Evolutionary conservation across 2,888 invertebrate species (phyloP).

Genomic region (Patella pellucida): DNA sequence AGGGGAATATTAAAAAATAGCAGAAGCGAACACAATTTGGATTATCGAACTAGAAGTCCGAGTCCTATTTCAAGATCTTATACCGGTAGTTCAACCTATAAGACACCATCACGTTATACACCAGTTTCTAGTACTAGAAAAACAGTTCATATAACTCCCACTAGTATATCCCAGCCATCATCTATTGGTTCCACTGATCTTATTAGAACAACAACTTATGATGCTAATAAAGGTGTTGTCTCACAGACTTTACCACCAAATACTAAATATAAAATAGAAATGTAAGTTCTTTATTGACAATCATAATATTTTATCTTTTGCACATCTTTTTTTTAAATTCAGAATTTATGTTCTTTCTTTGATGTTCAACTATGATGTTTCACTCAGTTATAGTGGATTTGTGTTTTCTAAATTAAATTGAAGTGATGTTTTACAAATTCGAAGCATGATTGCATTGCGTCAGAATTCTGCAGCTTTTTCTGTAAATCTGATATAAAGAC

Average conservation of each 20-base stretch:
- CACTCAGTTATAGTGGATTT: too few relatives aligned
- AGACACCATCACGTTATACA: slow-evolving; percentile 25
- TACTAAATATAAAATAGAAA: slow-evolving; percentile 6
- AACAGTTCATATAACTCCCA: slow-evolving; percentile 17
- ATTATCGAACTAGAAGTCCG: slow-evolving; percentile 27
- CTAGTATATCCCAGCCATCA: neutral
- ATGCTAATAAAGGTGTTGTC: neutral
- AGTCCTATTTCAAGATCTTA: slow-evolving; percentile 26
- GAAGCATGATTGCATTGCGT: too few relatives aligned
- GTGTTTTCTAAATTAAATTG: too few relatives aligned
- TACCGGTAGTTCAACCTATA: slow-evolving; percentile 30
- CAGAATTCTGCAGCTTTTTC: too few relatives aligned
- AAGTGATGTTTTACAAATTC: too few relatives aligned
- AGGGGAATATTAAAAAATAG: slow-evolving; percentile 32
- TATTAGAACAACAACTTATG: neutral
- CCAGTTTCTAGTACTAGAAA: neutral
- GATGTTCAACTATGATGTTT: too few relatives aligned
- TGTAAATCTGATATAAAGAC: too few relatives aligned
- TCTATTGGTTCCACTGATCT: too few relatives aligned
- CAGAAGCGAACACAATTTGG: neutral
- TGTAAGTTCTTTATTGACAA: neutral
- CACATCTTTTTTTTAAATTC: too few relatives aligned
- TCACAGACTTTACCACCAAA: neutral
- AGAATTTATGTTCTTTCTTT: too few relatives aligned
- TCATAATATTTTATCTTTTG: too few relatives aligned